A percentile compares a stretch with the other conserved stretches of the same genome.
phyloP scores from a whole-genome alignment of 2,888 invertebrate species.

The Aquatica leii region DNA sequence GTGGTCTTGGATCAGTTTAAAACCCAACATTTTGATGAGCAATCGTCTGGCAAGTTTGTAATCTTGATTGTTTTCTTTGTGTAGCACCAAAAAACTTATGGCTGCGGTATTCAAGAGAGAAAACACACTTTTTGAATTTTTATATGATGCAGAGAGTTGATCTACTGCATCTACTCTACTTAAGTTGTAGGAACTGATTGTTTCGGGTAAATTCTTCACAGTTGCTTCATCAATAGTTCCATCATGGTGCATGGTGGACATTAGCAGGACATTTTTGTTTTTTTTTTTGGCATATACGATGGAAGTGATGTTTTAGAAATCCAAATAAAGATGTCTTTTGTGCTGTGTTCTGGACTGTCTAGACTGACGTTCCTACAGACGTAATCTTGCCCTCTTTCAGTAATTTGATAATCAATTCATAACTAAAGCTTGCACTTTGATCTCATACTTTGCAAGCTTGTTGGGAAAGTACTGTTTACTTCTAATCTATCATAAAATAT shows the following conservation, averaged over 20 bases:
- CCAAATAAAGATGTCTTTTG: background rate
- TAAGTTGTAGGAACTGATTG: too few species aligned
- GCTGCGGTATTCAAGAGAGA: background rate
- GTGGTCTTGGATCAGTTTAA: background rate
- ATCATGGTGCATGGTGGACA: too few species aligned
- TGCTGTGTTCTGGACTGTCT: background rate
- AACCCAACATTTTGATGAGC: too few species aligned
- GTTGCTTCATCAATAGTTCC: constrained; percentile 13
- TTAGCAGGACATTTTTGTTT: background rate
- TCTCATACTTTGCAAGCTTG: constrained; percentile 4
- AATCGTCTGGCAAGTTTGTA: background rate
- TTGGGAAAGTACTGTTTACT: background rate
- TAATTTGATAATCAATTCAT: background rate
- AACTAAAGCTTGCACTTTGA: background rate
- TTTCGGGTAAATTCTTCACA: constrained; percentile 5
- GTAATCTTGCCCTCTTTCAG: background rate
- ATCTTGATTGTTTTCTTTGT: constrained; percentile 11
- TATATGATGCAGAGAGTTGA: background rate
- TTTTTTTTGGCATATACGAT: background rate
- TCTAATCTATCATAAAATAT: background rate
- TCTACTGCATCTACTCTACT: constrained; percentile 1
- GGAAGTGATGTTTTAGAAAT: background rate
- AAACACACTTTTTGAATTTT: background rate
- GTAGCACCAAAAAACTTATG: background rate
- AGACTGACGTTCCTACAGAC: background rate